Base-by-base conservation (phyloP, 2,888 invertebrate genomes). In the Temnothorax rugatulus region DNA sequence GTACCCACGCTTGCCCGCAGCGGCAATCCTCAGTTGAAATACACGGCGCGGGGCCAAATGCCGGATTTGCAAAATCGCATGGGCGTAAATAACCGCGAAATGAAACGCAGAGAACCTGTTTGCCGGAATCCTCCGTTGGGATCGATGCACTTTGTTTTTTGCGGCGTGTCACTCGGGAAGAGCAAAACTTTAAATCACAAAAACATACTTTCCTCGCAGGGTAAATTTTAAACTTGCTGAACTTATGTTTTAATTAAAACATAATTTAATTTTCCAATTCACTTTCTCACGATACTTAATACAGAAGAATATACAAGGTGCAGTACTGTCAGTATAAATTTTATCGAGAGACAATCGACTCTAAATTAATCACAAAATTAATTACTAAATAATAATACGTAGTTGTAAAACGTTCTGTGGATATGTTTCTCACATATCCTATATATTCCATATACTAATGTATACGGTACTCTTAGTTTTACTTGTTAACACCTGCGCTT, bases 31-130 rank as follows among this genome's bases (percentile, higher is more conserved):
- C 87, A 76, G 82, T 84, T 83, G 84, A 84, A 85, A 86, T 84
- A 82, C 83, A 86, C 85, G 84, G 82, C 73, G 61, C 73, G 61
- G 84, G 34, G 68, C 79, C 88, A 84, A 90, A 90, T 87, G 87
- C 82, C 82, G 87, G 84, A 88, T 90, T 88, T 88, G 88, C 87
- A 84, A 90, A 90, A 90, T 87, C 90, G 88, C 81, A 74, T 25
- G 82, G 85, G 81, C 88, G 89, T 89, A 90, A 90, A 90, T 90
- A 90, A 90, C 89, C 84, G 83, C 90, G 85, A 89, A 90, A 89
- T 90, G 88, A 85, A 90, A 90, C 88, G 86, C 83, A 25, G 75
- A 74, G 82, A 73, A 86, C 75, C 83, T 89, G 89, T 88, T 89
- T 88, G 84, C 52, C 83, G 82, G 84, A 87, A 88, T 90, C 76